Evolutionary conservation across 1,140 invertebrate genomes (phyloP).

Genomic region (Aphaenogaster rudis): DNA sequence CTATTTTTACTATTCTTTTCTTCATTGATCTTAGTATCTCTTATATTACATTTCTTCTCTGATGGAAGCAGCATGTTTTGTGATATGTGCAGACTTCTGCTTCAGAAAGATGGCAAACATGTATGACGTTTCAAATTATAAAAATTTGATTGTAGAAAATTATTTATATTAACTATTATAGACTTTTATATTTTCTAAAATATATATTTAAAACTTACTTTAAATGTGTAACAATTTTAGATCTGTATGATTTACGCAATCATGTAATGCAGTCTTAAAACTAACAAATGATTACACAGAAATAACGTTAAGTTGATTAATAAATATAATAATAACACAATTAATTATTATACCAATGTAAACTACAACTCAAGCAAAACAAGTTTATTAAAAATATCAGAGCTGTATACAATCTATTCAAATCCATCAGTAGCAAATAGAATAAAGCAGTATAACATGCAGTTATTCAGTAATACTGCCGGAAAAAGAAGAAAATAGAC

Average conservation of each 20-base stretch:
- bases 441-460: constrained; percentile 14
- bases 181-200: not conserved
- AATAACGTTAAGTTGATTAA: constrained; percentile 24
- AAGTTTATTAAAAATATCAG: constrained; percentile 56
- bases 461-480: constrained; percentile 5
- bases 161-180: constrained; percentile 8
- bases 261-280: not conserved
- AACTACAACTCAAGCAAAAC: not conserved
- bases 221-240: constrained; percentile 29
- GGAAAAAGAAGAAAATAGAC: constrained; percentile 12
- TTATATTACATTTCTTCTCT: constrained; percentile 5
- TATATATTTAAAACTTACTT: constrained; percentile 38
- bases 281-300: constrained; percentile 3
- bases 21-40: not conserved
- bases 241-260: not conserved
- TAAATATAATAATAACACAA: constrained; percentile 15
- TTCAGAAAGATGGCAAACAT: constrained; percentile 5
- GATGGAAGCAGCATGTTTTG: not conserved
- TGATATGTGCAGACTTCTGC: not conserved
- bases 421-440: constrained; percentile 39
- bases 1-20: not conserved
- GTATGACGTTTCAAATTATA: not conserved
- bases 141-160: constrained; percentile 3
- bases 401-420: constrained; percentile 49
- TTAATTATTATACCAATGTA: constrained; percentile 14